These are phyloP conservation scores for Lethocerus indicus DNA, from an alignment of 1,140 invertebrate species.

Conservation along the genomic window DNA sequence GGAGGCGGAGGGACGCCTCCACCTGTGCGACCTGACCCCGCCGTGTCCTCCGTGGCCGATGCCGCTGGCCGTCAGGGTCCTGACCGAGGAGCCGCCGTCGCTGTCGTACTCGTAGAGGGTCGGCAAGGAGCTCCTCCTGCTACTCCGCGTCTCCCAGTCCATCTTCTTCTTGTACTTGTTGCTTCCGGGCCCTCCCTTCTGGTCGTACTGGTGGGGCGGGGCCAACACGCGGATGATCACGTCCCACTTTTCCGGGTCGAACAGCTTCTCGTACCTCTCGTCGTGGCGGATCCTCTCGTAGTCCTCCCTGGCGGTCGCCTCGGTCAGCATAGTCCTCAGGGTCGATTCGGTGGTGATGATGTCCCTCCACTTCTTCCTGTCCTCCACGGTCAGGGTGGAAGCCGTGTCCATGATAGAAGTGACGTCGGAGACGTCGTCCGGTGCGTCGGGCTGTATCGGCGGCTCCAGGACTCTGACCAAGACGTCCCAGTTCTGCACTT, in stretches of 20 bases:
- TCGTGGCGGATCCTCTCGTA: conserved; percentile 67
- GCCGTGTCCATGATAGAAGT: conserved; percentile 14
- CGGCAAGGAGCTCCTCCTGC: conserved; percentile 60
- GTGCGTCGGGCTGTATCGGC: conserved; percentile 23
- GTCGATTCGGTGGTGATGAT: conserved; percentile 80
- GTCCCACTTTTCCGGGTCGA: conserved; percentile 77
- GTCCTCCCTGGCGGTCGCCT: conserved; percentile 70
- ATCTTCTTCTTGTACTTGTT: conserved; percentile 37
- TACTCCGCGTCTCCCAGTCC: conserved; percentile 66
- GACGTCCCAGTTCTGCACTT: conserved; percentile 53
- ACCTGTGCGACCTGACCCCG: conserved; percentile 27
- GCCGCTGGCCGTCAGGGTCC: conserved; percentile 27
- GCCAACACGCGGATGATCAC: conserved; percentile 78
- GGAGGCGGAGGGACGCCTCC: conserved; percentile 32
- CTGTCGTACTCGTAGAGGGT: conserved; percentile 78
- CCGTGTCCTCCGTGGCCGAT: conserved; percentile 12
- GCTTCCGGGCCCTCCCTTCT: conserved; percentile 14
- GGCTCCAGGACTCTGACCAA: conserved; percentile 65
- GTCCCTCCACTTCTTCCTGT: conserved; percentile 70
- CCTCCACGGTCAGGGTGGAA: conserved; percentile 32
- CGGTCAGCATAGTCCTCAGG: conserved; percentile 56
- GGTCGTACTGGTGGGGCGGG: conserved; percentile 32
- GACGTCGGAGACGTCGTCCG: conserved; percentile 13
- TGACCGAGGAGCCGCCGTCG: conserved; percentile 55
- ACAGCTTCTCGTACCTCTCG: conserved; percentile 57